Evolutionary conservation across 2,113 vertebrate genomes (phyloP).

Genomic region (Sinocyclocheilus grahami): DNA sequence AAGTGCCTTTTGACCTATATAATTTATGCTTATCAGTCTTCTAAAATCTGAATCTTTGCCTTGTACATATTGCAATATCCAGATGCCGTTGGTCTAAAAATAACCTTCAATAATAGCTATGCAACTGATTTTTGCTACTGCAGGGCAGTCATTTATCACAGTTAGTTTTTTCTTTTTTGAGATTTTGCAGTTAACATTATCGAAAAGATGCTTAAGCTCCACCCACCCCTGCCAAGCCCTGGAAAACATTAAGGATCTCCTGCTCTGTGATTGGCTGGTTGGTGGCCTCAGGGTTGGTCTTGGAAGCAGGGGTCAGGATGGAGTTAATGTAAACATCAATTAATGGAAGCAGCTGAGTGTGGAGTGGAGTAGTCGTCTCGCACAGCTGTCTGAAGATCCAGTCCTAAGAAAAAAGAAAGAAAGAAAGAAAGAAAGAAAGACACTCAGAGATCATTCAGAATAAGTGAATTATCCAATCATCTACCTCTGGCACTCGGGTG

Average conservation of each 20-base stretch:
- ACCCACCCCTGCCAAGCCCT: constrained; percentile 83
- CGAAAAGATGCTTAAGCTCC: not conserved
- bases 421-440: not conserved
- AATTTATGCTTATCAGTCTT: not conserved
- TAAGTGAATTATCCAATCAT: constrained; percentile 38
- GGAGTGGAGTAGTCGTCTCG: constrained; percentile 91
- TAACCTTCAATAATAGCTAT: constrained; percentile 13
- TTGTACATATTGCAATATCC: constrained; percentile 1
- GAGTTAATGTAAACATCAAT: constrained; percentile 98
- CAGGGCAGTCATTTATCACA: constrained; percentile 14
- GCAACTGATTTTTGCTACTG: not conserved
- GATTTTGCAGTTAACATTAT: not conserved
- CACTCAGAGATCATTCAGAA: constrained; percentile 11
- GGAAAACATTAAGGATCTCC: constrained; percentile 93
- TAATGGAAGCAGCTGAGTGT: constrained; percentile 93
- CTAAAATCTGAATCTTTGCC: not conserved
- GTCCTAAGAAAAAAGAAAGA: constrained; percentile 75
- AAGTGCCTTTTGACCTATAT: not conserved
- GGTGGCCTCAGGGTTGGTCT: constrained; percentile 96
- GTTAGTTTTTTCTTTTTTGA: not conserved
- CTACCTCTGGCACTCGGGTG: constrained; percentile 20
- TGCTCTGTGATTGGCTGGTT: constrained; percentile 98
- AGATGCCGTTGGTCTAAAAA: constrained; percentile 4
- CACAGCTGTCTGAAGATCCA: constrained; percentile 98
- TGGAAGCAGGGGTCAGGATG: constrained; percentile 95